Evolutionary conservation across 2,888 invertebrate species (phyloP).

Genomic region (Falcaria lacertinaria): DNA sequence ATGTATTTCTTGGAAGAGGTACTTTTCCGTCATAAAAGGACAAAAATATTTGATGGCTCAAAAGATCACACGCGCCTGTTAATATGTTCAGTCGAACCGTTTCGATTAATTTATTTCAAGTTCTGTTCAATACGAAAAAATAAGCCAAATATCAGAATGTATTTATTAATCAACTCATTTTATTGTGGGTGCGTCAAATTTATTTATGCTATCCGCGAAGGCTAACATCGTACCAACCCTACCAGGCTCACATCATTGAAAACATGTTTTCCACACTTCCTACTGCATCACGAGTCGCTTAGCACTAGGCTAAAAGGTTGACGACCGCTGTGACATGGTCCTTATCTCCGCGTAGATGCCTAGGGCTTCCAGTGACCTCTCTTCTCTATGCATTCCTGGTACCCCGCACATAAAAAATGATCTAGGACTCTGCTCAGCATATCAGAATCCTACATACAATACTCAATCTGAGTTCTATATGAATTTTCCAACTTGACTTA

Average conservation of each 20-base stretch:
- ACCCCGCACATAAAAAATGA: not conserved
- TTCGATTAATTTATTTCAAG: no score
- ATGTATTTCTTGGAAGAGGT: no score
- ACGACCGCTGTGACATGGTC: conserved; percentile 40
- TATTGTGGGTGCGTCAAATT: not conserved
- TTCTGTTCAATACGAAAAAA: no score
- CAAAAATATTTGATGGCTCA: no score
- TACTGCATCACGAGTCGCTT: conserved; percentile 14
- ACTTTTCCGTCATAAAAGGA: no score
- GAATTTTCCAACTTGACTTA: no score
- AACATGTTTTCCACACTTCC: conserved; percentile 25
- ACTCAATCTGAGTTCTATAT: no score
- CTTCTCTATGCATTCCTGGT: not conserved
- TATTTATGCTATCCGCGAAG: not conserved
- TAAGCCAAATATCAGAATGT: no score
- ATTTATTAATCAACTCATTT: no score
- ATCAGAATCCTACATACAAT: no score
- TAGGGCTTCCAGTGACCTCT: not conserved
- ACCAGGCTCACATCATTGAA: conserved; percentile 21
- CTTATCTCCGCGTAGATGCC: conserved; percentile 16
- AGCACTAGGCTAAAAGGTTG: conserved; percentile 55
- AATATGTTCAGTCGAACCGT: no score
- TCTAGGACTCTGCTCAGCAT: not conserved
- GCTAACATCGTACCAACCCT: conserved; percentile 15
- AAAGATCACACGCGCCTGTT: no score